A percentile compares a stretch with the other conserved stretches of the same genome.
Evolutionary conservation across 1,140 invertebrate genomes (phyloP).

Genomic region (silkworm (Bombyx mori)): DNA sequence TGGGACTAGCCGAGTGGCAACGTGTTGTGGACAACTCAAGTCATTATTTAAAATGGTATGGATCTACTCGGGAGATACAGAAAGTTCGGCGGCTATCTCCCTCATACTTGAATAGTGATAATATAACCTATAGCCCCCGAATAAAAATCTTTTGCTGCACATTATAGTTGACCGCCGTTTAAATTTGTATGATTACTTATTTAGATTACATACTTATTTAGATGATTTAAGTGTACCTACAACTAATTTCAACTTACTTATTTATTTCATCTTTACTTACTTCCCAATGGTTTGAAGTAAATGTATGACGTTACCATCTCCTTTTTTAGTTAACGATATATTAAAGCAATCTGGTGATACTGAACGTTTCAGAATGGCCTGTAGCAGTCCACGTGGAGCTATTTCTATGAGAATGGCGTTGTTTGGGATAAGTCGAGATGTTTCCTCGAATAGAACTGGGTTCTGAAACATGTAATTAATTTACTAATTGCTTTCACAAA

Average conservation of each 20-base stretch:
- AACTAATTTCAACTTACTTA: slow-evolving; percentile 74
- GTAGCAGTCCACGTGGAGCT: slow-evolving; percentile 45
- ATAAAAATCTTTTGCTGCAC: not conserved
- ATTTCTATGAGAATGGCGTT: slow-evolving; percentile 62
- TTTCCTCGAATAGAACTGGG: slow-evolving; percentile 63
- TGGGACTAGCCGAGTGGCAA: no score
- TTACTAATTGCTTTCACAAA: not conserved
- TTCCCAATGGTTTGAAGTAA: slow-evolving; percentile 78
- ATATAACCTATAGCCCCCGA: not conserved
- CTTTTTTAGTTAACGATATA: slow-evolving; percentile 83
- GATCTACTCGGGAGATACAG: no score
- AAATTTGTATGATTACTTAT: not conserved
- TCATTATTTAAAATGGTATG: not conserved
- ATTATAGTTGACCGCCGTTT: no score
- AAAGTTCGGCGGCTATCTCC: no score
- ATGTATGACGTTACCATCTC: slow-evolving; percentile 36
- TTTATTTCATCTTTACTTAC: slow-evolving; percentile 52
- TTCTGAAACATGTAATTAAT: slow-evolving; percentile 84
- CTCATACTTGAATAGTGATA: not conserved
- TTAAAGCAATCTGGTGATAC: slow-evolving; percentile 72
- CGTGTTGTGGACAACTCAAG: not conserved
- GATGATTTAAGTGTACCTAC: not conserved
- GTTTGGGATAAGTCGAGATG: slow-evolving; percentile 76
- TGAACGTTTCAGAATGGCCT: slow-evolving; percentile 80
- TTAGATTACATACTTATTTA: not conserved